These are phyloP conservation scores for Apogon talboti DNA, from an alignment of 2,797 vertebrate species.

Conservation along the genomic window DNA sequence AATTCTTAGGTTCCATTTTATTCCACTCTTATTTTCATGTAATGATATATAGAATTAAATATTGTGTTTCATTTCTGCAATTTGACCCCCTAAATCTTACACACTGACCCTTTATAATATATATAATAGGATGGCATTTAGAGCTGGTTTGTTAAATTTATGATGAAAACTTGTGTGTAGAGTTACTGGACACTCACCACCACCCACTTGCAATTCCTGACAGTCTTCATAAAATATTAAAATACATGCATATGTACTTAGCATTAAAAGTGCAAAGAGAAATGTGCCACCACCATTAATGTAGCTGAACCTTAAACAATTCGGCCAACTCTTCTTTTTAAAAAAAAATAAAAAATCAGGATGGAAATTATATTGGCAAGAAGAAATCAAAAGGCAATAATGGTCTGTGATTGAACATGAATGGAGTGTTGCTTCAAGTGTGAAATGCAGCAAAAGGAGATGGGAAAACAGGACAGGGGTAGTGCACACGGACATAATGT, in stretches of 20 bases:
- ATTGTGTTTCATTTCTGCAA: no score
- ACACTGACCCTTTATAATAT: no score
- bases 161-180: conserved; percentile 9
- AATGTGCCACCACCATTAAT: conserved; percentile 11
- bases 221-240: conserved; percentile 43
- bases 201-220: conserved; percentile 47
- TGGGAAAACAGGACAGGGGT: not conserved
- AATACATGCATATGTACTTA: conserved; percentile 45
- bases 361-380: conserved; percentile 26
- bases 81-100: no score
- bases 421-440: conserved; percentile 16
- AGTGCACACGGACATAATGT: conserved; percentile 20
- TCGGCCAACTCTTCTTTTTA: not conserved
- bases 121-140: not conserved
- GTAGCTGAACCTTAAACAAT: conserved; percentile 24
- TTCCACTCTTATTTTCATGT: no score
- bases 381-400: conserved; percentile 21
- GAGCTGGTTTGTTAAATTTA: conserved; percentile 14
- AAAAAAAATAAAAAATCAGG: conserved; percentile 14
- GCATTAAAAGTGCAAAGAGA: conserved; percentile 14
- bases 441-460: conserved; percentile 25
- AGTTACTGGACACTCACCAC: conserved; percentile 48
- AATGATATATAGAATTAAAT: no score
- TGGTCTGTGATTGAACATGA: conserved; percentile 32
- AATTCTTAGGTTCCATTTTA: no score